These are phyloP conservation scores for Lycocerus yunnanus DNA, from an alignment of 2,888 invertebrate species.

Conservation along the genomic window DNA sequence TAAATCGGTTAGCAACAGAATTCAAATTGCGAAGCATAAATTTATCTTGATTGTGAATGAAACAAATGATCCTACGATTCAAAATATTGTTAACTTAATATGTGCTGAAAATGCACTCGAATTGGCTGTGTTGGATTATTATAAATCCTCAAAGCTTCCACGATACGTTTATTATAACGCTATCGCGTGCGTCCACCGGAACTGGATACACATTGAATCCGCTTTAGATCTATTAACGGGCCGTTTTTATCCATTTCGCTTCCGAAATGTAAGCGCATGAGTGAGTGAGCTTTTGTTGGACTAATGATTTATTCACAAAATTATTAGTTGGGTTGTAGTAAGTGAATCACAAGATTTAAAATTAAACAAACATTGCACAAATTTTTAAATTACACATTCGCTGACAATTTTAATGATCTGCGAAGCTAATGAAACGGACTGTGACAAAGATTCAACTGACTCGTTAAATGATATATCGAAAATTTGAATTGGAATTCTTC, in stretches of 20 bases:
- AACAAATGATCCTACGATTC: not conserved
- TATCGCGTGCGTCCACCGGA: conserved; percentile 12
- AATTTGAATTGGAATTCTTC: conserved; percentile 23
- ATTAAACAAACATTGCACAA: not conserved
- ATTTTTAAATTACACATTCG: conserved; percentile 14
- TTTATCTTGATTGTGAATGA: not conserved
- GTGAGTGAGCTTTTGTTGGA: conserved; percentile 11
- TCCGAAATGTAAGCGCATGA: conserved; percentile 17
- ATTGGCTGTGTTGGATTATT: not conserved
- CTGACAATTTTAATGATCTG: conserved; percentile 19
- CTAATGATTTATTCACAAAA: conserved; percentile 1
- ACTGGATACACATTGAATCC: conserved; percentile 21
- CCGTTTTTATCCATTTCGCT: conserved; percentile 15
- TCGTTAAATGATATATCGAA: conserved; percentile 24
- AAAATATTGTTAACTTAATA: not conserved
- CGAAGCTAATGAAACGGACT: conserved; percentile 18
- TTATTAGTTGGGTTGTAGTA: not conserved
- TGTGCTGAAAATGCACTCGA: not conserved
- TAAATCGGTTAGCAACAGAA: not conserved
- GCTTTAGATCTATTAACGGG: conserved; percentile 23
- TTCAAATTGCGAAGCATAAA: not conserved
- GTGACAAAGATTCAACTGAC: conserved; percentile 19
- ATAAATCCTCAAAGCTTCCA: conserved; percentile 1
- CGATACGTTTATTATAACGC: conserved; percentile 2
- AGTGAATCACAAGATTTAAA: not conserved